Evolutionary conservation across 1,140 invertebrate genomes (phyloP).

Genomic region (Calephelis virginiensis): DNA sequence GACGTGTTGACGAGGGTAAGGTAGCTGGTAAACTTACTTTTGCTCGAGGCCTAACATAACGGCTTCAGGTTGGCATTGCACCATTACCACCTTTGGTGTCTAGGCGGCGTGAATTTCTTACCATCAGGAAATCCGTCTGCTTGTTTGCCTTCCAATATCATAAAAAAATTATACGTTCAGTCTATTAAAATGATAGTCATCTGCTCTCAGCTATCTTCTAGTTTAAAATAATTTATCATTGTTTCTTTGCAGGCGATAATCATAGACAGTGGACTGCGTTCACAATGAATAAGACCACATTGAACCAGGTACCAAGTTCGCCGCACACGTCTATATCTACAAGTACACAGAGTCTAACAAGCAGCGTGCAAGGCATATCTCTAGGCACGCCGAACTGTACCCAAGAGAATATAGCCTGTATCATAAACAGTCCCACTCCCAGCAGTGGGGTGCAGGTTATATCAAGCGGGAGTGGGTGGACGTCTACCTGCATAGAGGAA

Average conservation of each 20-base stretch:
- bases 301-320: constrained; percentile 49
- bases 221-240: constrained; percentile 7
- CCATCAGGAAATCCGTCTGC: too few species aligned
- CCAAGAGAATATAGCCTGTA: constrained; percentile 63
- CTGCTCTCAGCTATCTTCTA: neutral
- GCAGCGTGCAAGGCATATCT: constrained; percentile 64
- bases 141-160: too few species aligned
- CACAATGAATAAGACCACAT: constrained; percentile 48
- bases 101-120: too few species aligned
- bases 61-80: too few species aligned
- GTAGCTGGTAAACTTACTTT: too few species aligned
- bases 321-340: constrained; percentile 40
- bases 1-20: too few species aligned
- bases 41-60: too few species aligned
- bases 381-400: constrained; percentile 50
- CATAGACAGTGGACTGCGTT: constrained; percentile 65
- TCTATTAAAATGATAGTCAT: too few species aligned
- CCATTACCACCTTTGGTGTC: too few species aligned
- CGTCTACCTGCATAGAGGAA: constrained; percentile 1
- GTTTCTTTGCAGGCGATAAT: constrained; percentile 45
- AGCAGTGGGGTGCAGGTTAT: constrained; percentile 58
- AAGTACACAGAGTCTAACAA: constrained; percentile 53
- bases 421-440: constrained; percentile 56
- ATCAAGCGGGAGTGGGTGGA: constrained; percentile 40
- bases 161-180: too few species aligned